Conservation (phyloP, 2,113 vertebrate genomes). For the Tragelaphus buxtoni region DNA sequence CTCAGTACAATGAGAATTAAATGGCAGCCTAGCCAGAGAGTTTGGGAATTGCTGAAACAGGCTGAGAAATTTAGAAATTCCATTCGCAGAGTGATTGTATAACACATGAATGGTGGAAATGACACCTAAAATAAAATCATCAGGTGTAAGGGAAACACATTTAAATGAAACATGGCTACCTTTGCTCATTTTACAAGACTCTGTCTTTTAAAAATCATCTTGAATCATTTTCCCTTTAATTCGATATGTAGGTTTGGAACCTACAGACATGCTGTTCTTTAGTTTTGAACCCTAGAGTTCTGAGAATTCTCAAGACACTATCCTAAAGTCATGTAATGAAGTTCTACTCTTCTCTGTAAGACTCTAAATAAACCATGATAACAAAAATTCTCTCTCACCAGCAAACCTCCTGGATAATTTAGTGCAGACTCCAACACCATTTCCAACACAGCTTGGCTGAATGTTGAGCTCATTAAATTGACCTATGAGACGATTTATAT, state of each 20-base stretch:
- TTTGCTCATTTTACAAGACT: not conserved
- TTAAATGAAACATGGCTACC: not conserved
- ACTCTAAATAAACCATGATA: not conserved
- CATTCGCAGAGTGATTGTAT: not conserved
- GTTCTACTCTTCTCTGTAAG: not conserved
- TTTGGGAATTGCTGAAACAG: not conserved
- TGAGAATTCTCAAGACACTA: not conserved
- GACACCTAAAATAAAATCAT: not conserved
- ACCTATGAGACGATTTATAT: not conserved
- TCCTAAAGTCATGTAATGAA: not conserved
- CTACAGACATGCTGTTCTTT: not conserved
- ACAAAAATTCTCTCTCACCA: not conserved
- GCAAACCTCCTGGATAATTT: not conserved
- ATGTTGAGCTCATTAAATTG: not conserved
- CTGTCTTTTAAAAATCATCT: slow-evolving; percentile 8
- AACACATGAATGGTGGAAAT: not conserved
- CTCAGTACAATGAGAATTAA: not conserved
- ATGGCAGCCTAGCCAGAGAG: not conserved
- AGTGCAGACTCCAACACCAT: not conserved
- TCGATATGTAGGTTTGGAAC: not conserved
- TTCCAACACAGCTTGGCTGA: not conserved
- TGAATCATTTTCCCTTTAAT: not conserved
- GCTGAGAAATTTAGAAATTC: not conserved
- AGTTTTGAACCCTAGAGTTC: not conserved
- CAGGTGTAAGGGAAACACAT: not conserved